phyloP scores from a whole-genome alignment of 2,888 invertebrate species.

The Ophion ventricosus region DNA sequence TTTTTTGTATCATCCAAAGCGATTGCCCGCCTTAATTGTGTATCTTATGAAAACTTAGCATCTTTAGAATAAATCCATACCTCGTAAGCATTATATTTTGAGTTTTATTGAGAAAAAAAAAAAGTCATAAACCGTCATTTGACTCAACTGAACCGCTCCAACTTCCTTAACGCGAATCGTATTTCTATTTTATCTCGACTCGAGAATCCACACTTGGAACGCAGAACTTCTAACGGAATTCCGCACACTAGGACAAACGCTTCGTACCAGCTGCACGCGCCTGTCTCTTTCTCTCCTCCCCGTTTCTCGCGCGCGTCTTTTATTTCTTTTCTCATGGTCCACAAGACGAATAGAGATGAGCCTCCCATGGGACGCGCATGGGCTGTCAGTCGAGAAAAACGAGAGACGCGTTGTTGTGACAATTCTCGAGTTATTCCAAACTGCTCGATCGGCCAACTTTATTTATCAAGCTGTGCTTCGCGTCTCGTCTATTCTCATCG shows the following conservation, averaged over 20 bases:
- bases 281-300: background rate
- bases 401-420: constrained; percentile 23
- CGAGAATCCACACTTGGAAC: constrained; percentile 27
- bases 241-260: background rate
- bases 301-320: background rate
- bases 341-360: background rate
- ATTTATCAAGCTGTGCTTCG: constrained; percentile 14
- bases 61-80: too few species aligned
- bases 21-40: too few species aligned
- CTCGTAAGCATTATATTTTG: too few species aligned
- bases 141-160: too few species aligned
- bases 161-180: background rate
- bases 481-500: constrained; percentile 12
- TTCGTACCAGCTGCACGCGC: constrained; percentile 14
- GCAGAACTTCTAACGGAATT: constrained; percentile 29
- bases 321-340: background rate
- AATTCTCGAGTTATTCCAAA: constrained; percentile 1
- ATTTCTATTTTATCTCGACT: constrained; percentile 25
- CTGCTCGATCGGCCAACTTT: constrained; percentile 17
- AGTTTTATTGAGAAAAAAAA: too few species aligned
- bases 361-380: constrained; percentile 37
- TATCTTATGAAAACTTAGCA: too few species aligned
- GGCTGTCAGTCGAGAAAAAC: constrained; percentile 28
- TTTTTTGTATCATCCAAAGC: too few species aligned
- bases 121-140: too few species aligned